Evolutionary conservation across 2,888 invertebrate species (phyloP).

Genomic region (Periphyllus acericola): DNA sequence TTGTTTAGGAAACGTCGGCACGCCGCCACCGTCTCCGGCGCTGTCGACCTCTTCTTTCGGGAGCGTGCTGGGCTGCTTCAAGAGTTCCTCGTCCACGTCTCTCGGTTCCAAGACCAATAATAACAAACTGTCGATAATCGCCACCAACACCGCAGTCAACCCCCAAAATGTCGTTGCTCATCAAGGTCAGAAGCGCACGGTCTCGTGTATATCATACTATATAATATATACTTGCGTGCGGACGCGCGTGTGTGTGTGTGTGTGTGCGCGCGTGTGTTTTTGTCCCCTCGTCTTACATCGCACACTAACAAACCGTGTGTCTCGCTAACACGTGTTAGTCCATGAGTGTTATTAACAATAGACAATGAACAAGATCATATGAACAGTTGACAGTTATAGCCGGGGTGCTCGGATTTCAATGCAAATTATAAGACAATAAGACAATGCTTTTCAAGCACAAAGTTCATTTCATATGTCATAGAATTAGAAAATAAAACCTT

Average conservation of each 20-base stretch:
- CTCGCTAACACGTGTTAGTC: not conserved
- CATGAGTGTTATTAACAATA: not conserved
- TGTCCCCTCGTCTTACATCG: not conserved
- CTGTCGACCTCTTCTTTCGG: constrained; percentile 64
- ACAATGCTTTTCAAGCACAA: too few relatives aligned
- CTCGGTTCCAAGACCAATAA: constrained; percentile 51
- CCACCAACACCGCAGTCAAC: not conserved
- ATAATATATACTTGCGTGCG: not conserved
- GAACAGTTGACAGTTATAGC: not conserved
- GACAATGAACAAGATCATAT: not conserved
- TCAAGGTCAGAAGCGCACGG: constrained; percentile 40
- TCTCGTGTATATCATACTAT: not conserved
- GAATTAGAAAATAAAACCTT: too few relatives aligned
- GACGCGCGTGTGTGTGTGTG: not conserved
- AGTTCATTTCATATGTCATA: too few relatives aligned
- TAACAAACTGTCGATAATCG: constrained; percentile 35
- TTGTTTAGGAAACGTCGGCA: constrained; percentile 63
- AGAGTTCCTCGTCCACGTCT: constrained; percentile 52
- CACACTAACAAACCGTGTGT: not conserved
- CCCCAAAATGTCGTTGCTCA: constrained; percentile 45
- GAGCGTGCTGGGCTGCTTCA: constrained; percentile 59
- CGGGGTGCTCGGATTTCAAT: too few relatives aligned
- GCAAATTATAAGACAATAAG: too few relatives aligned
- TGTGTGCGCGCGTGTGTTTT: too few relatives aligned
- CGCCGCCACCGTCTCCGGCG: constrained; percentile 65